Conservation (phyloP, 2,113 vertebrate genomes). For the Dryoscopus gambensis region DNA sequence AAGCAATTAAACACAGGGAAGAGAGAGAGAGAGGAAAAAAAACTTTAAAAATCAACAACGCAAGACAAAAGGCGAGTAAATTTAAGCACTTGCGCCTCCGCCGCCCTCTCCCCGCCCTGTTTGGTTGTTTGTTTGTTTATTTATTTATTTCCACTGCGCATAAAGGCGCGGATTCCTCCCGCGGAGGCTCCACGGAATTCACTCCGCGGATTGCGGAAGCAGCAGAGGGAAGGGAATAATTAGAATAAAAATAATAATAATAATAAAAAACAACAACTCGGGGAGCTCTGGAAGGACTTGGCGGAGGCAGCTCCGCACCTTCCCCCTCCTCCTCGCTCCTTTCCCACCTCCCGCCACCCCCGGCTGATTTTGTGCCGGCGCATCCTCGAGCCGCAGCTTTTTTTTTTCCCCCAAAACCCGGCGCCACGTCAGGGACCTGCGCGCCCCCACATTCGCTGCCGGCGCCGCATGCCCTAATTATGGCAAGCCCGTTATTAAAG, state of each 20-base stretch:
- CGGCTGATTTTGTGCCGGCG: not conserved
- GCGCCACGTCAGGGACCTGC: not conserved
- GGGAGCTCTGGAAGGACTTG: not conserved
- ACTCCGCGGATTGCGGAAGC: not conserved
- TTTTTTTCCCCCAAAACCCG: not conserved
- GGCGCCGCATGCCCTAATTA: not conserved
- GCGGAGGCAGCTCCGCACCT: not conserved
- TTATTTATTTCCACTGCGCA: not conserved
- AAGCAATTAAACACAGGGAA: slow-evolving; percentile 17
- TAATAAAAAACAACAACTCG: too few species aligned
- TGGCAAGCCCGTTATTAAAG: not conserved
- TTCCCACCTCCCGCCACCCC: not conserved
- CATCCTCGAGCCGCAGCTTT: not conserved
- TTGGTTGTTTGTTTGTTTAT: not conserved
- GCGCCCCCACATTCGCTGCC: not conserved
- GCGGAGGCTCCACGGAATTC: not conserved
- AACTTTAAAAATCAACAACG: not conserved
- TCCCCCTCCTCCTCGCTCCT: not conserved
- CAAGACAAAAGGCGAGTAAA: not conserved
- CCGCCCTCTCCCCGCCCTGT: not conserved
- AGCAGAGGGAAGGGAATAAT: not conserved
- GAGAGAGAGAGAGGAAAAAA: not conserved
- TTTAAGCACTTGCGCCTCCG: not conserved
- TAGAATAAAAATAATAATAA: too few species aligned
- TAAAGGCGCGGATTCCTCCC: not conserved